Conservation (phyloP, 2,888 invertebrate species). For the Callyntrura guangdongensis region DNA sequence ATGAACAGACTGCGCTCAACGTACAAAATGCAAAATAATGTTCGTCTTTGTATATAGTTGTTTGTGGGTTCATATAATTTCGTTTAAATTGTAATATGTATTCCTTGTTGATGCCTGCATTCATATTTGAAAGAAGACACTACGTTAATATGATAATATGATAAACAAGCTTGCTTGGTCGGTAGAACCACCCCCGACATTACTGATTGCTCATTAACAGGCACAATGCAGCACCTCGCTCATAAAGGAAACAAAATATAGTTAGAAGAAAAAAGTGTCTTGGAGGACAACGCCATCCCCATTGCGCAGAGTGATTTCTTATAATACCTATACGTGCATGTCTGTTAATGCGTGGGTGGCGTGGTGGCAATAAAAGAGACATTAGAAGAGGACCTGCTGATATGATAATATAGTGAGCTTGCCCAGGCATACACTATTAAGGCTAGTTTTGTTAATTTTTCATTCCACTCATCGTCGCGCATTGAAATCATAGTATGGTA, state of each 20-base stretch:
- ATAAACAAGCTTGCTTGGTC: constrained; percentile 63
- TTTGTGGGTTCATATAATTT: background rate
- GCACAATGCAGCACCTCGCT: constrained; percentile 52
- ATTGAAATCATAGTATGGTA: background rate
- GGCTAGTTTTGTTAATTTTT: constrained; percentile 3
- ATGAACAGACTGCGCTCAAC: background rate
- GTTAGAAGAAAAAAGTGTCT: constrained; percentile 29
- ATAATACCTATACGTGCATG: background rate
- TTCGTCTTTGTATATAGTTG: background rate
- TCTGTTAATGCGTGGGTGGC: constrained; percentile 51
- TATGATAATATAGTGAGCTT: constrained; percentile 35
- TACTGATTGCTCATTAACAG: constrained; percentile 55
- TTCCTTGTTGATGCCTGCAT: background rate
- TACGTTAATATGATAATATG: constrained; percentile 33
- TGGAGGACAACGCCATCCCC: constrained; percentile 59
- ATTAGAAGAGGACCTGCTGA: constrained; percentile 45
- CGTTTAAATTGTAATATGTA: background rate
- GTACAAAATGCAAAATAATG: no score
- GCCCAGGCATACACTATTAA: background rate
- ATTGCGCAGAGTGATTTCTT: constrained; percentile 3
- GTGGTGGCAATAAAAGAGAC: constrained; percentile 40
- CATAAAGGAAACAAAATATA: constrained; percentile 60
- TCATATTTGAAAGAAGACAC: constrained; percentile 21
- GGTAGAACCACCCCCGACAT: constrained; percentile 54
- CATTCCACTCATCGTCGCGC: background rate